Percentiles rank a stretch among this genome's conserved stretches.
Conservation (phyloP, 2,888 invertebrate species). For the Hypsopygia costalis region DNA sequence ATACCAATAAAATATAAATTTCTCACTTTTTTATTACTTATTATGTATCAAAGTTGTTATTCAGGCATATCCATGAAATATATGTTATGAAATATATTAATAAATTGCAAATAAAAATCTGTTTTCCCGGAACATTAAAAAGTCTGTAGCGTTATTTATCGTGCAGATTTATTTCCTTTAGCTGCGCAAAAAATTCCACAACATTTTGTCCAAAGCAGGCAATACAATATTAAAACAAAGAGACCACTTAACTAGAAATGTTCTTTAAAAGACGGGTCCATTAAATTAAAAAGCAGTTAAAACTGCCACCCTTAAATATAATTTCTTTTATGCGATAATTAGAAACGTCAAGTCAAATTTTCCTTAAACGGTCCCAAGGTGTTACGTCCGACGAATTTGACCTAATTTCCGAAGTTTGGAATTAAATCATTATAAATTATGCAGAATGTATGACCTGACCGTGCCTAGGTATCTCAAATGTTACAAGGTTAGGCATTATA, state of each 20-base stretch:
- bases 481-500: constrained; percentile 5
- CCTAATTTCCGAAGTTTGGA: constrained; percentile 13
- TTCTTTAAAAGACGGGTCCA: background rate
- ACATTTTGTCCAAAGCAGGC: too few species aligned
- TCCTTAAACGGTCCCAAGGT: constrained; percentile 4
- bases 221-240: background rate
- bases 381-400: constrained; percentile 11
- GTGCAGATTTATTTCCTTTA: too few species aligned
- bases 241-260: background rate
- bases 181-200: too few species aligned
- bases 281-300: constrained; percentile 4
- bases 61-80: too few species aligned
- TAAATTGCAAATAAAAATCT: too few species aligned
- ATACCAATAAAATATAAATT: too few species aligned
- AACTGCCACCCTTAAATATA: background rate
- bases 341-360: constrained; percentile 5
- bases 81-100: too few species aligned
- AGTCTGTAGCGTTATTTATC: too few species aligned
- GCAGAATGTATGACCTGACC: constrained; percentile 7
- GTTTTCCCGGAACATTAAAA: too few species aligned
- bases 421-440: constrained; percentile 10
- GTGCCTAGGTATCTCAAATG: constrained; percentile 1
- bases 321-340: constrained; percentile 6
- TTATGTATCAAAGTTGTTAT: too few species aligned
- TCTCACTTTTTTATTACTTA: too few species aligned